Percentiles rank a stretch among this genome's conserved stretches.
Conservation (phyloP, 2,113 vertebrate genomes). For the Rhodinocichla rosea region DNA sequence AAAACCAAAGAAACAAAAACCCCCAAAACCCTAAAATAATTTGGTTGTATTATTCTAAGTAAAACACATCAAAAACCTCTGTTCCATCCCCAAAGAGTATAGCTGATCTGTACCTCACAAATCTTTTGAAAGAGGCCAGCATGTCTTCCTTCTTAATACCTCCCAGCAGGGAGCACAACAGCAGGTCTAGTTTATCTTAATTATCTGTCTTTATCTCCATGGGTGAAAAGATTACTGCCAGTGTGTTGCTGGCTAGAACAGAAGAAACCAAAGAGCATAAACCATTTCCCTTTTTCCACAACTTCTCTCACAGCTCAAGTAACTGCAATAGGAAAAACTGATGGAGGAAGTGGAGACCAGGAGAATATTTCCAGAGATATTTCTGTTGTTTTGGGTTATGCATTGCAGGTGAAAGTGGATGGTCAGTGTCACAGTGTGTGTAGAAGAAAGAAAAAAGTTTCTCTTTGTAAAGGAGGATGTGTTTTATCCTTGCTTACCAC, state of each 20-base stretch:
- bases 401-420: not conserved
- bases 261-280: not conserved
- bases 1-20: not conserved
- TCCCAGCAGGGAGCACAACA: conserved; percentile 24
- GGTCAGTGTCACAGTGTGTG: not conserved
- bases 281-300: not conserved
- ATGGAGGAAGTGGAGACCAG: not conserved
- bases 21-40: not conserved
- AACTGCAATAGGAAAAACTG: not conserved
- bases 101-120: not conserved
- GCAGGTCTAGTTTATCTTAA: conserved; percentile 48
- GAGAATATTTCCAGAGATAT: not conserved
- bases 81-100: not conserved
- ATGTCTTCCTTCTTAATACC: not conserved
- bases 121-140: not conserved
- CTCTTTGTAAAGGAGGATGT: not conserved
- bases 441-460: not conserved
- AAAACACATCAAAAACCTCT: not conserved
- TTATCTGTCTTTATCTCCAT: conserved; percentile 48
- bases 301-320: not conserved
- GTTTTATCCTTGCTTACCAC: not conserved
- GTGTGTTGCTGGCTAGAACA: conserved; percentile 15
- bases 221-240: conserved; percentile 29
- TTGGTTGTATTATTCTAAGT: not conserved
- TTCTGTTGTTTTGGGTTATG: not conserved